Evolutionary conservation across 23 tunicate genomes (phyloP).

Genomic region (Trididemnum miniatum): DNA sequence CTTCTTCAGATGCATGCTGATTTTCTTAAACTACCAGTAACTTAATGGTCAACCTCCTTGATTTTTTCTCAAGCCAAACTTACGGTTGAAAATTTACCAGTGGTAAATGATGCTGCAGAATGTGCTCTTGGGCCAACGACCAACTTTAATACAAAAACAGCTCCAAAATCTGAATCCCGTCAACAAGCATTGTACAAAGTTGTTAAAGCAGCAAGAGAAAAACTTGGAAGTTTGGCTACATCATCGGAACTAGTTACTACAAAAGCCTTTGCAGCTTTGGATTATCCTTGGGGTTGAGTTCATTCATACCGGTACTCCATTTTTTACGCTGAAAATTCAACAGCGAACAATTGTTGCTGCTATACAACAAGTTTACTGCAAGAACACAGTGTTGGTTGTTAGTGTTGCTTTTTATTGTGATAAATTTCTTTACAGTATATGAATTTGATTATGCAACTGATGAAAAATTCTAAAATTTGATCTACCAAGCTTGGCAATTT

Average conservation of each 20-base stretch:
- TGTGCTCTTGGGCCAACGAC: slow-evolving; percentile 10
- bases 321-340: not conserved
- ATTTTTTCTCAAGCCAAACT: not conserved
- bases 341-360: not conserved
- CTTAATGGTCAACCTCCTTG: not conserved
- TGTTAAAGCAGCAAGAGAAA: not conserved
- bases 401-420: not conserved
- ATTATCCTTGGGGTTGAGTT: slow-evolving; percentile 12
- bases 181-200: slow-evolving; percentile 17
- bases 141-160: not conserved
- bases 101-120: slow-evolving; percentile 18
- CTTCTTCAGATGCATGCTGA: not conserved
- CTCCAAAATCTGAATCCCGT: slow-evolving; percentile 8
- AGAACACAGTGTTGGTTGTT: not conserved
- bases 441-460: not conserved
- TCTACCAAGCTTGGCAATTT: not conserved
- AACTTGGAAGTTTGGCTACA: slow-evolving; percentile 17
- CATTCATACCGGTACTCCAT: not conserved
- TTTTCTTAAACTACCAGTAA: slow-evolving; percentile 10
- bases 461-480: not conserved
- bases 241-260: slow-evolving; percentile 3
- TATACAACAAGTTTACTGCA: not conserved
- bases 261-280: not conserved
- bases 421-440: not conserved
- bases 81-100: not conserved